Base-by-base conservation (phyloP, 2,888 invertebrate species). In the Cheilosia impressa region DNA sequence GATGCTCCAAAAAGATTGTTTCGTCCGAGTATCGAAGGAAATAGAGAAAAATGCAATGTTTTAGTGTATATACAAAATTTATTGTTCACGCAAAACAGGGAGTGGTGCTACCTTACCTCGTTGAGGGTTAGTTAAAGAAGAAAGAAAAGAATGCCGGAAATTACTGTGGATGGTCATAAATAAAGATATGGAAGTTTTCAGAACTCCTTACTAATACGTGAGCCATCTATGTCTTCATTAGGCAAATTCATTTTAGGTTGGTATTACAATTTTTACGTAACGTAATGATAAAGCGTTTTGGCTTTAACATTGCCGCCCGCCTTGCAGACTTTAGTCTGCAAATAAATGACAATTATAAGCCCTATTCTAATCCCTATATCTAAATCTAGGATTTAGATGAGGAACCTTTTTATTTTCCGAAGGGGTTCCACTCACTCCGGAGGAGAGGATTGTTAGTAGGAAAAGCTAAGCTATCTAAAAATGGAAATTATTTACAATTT, bases 281-380 rank as follows among this genome's bases (percentile, higher is more conserved):
- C 0, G 4, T 43, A 43, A 15, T 43, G 10, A 4, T 50, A 2
- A 10, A 10, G 34, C 10, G 34, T 10, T 38, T 38, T n/a, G 47
- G 47, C 19, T 50, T 50, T 5, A 50, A 50, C 47, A 50, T 47
- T 47, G 17, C 47, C 47, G 19, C 47, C 47, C n/a, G 45, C 45
- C 45, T 45, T 45, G 45, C 45, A 45, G 45, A 17, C 2, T 4
- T 17, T n/a, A 17, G 17, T 45, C 45, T 45, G 45, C 17, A 45
- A 22, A 22, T 22, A 45, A 45, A 10, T 41, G 1, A 17, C 17
- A 15, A n/a, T 19, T 17, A 3, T 17, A 17, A 41, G 15, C 15
- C 4, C 41, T 41, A 41, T 4, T 45, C 45, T 45, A 45, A 17
- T 7, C 45, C 45, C 45, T 45, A 45, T 45, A 45, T 45, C 45